A percentile compares a stretch with the other conserved stretches of the same genome.
phyloP scores from a whole-genome alignment of 1,140 invertebrate species.

The Drosophila kikkawai region DNA sequence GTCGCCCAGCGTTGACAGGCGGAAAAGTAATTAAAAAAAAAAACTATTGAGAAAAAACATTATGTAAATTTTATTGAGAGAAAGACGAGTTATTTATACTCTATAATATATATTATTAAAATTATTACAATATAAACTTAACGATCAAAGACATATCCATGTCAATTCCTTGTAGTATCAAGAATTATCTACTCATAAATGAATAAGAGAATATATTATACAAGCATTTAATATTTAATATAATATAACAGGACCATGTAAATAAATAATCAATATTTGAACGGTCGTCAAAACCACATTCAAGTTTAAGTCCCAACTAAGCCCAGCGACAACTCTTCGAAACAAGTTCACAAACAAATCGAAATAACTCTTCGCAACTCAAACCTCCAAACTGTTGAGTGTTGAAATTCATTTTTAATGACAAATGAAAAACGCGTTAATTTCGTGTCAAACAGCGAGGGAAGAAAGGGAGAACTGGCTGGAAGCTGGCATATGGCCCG shows the following conservation, averaged over 20 bases:
- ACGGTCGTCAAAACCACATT: too few relatives aligned
- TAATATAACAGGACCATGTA: too few relatives aligned
- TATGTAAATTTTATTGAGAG: not conserved
- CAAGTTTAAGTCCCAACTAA: not conserved
- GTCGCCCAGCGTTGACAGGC: conserved; percentile 38
- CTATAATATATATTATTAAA: conserved; percentile 9
- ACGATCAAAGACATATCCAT: too few relatives aligned
- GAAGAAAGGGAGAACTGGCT: conserved; percentile 1
- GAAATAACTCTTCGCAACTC: not conserved
- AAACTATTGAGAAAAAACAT: not conserved
- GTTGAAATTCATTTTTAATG: conserved; percentile 62
- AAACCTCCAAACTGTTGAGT: conserved; percentile 31
- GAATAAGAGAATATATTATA: too few relatives aligned
- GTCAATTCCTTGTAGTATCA: too few relatives aligned
- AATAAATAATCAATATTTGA: too few relatives aligned
- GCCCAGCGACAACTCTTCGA: not conserved
- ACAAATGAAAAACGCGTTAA: conserved; percentile 54
- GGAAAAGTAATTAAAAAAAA: not conserved
- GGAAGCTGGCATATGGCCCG: conserved; percentile 20
- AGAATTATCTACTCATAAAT: too few relatives aligned
- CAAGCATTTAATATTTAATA: too few relatives aligned
- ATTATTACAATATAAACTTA: not conserved
- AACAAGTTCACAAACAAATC: not conserved
- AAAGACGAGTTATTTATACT: not conserved
- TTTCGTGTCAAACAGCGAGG: conserved; percentile 37